Conservation (phyloP, 2,888 invertebrate genomes). For the Anticlea derivata region DNA sequence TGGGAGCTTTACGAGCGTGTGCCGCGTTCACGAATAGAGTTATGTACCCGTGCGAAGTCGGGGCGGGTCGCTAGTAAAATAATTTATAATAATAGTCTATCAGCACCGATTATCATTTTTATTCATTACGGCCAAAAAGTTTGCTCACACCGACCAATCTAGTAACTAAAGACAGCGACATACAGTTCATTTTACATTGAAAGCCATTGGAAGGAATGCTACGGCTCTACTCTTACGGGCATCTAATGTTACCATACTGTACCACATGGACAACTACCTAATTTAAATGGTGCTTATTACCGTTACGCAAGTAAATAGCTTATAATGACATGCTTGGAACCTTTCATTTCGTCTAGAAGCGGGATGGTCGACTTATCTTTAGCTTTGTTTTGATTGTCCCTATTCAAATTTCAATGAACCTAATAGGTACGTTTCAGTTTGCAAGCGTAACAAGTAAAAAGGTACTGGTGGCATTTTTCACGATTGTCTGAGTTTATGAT, state of each 20-base stretch:
- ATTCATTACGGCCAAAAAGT: too few relatives aligned
- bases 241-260: slow-evolving; percentile 51
- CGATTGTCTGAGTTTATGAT: too few relatives aligned
- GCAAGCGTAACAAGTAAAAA: background rate
- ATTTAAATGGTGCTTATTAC: slow-evolving; percentile 68
- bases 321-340: slow-evolving; percentile 62
- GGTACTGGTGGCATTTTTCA: too few relatives aligned
- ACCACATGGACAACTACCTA: slow-evolving; percentile 57
- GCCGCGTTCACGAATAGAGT: too few relatives aligned
- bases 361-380: slow-evolving; percentile 55
- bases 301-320: slow-evolving; percentile 70
- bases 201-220: slow-evolving; percentile 34
- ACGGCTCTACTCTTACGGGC: slow-evolving; percentile 29
- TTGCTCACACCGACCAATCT: too few relatives aligned
- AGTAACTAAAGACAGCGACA: background rate
- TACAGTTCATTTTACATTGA: slow-evolving; percentile 3
- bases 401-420: background rate
- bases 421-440: too few relatives aligned
- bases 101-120: too few relatives aligned
- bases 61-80: too few relatives aligned
- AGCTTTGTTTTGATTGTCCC: slow-evolving; percentile 26
- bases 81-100: too few relatives aligned
- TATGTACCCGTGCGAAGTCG: too few relatives aligned
- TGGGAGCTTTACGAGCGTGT: too few relatives aligned
- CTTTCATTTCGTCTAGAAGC: slow-evolving; percentile 50